These are phyloP conservation scores for Liolophura sinensis DNA, from an alignment of 1,140 invertebrate species.

Conservation along the genomic window DNA sequence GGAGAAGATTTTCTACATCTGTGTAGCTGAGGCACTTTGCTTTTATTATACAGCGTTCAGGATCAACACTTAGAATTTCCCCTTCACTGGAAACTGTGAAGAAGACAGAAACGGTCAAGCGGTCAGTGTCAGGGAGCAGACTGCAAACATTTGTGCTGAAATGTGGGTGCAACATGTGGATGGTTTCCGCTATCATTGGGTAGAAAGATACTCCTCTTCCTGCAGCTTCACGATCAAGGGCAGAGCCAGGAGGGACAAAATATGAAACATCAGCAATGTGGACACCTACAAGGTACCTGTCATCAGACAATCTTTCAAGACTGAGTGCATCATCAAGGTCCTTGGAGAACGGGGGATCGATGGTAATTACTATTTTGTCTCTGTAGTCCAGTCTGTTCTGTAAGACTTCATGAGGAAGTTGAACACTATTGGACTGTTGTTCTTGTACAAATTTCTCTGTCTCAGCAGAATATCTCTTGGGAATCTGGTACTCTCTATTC, in stretches of 20 bases:
- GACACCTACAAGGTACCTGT: conserved; percentile 40
- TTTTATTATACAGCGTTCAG: conserved; percentile 35
- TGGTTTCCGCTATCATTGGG: conserved; percentile 32
- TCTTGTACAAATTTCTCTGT: conserved; percentile 18
- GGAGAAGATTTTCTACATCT: conserved; percentile 39
- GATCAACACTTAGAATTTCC: conserved; percentile 25
- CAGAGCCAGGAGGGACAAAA: conserved; percentile 41
- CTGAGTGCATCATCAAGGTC: conserved; percentile 98
- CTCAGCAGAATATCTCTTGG: conserved; percentile 20
- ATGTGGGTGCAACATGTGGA: conserved; percentile 55
- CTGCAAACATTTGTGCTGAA: conserved; percentile 57
- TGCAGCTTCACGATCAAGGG: conserved; percentile 46
- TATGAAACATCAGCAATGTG: conserved; percentile 54
- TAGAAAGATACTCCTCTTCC: conserved; percentile 38
- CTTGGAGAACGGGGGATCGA: conserved; percentile 94
- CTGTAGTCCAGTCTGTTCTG: conserved; percentile 68
- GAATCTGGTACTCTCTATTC: conserved; percentile 39
- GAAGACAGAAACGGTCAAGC: conserved; percentile 44
- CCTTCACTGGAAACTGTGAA: conserved; percentile 37
- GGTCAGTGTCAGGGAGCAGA: conserved; percentile 47
- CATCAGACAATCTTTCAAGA: conserved; percentile 42
- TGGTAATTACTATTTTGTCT: conserved; percentile 79
- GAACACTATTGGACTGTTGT: conserved; percentile 17
- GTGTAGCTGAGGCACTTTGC: conserved; percentile 37
- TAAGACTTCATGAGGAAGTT: conserved; percentile 25